These are phyloP conservation scores for Megatriorchis doriae DNA, from an alignment of 2,113 vertebrate species.

Conservation along the genomic window DNA sequence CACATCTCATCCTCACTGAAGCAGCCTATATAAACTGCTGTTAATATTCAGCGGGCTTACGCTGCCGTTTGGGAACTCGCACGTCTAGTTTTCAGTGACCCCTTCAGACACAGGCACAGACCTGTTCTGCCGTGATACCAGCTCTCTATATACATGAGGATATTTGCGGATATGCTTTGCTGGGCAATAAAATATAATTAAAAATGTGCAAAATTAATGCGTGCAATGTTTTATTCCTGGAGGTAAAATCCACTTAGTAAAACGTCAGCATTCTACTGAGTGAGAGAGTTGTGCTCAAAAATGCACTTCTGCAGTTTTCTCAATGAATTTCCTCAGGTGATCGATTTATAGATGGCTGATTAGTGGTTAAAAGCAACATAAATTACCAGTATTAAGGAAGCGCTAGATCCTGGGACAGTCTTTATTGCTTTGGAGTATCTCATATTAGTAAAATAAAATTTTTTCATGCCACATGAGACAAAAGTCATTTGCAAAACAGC, in stretches of 20 bases:
- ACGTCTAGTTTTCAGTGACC: not conserved
- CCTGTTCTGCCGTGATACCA: not conserved
- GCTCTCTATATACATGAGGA: rapidly evolving
- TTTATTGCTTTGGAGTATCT: not conserved
- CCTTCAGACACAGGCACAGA: not conserved
- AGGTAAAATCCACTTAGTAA: not conserved
- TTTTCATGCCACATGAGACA: not conserved
- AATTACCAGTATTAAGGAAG: constrained; percentile 12
- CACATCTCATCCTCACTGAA: not conserved
- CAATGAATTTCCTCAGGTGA: not conserved
- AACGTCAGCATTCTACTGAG: not conserved
- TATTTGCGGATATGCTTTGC: not conserved
- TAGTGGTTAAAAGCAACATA: not conserved
- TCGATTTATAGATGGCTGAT: constrained; percentile 18
- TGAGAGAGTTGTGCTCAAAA: not conserved
- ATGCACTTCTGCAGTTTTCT: constrained; percentile 26
- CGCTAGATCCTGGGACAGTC: not conserved
- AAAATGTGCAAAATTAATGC: not conserved
- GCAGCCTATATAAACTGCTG: not conserved
- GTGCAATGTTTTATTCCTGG: not conserved
- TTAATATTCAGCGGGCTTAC: not conserved
- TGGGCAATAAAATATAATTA: not conserved
- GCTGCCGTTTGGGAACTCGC: not conserved
- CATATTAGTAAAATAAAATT: not conserved
- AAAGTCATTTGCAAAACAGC: not conserved